Percentiles rank a stretch among this genome's conserved stretches.
Conservation (phyloP, 2,113 vertebrate genomes). For the Oryzias celebensis region DNA sequence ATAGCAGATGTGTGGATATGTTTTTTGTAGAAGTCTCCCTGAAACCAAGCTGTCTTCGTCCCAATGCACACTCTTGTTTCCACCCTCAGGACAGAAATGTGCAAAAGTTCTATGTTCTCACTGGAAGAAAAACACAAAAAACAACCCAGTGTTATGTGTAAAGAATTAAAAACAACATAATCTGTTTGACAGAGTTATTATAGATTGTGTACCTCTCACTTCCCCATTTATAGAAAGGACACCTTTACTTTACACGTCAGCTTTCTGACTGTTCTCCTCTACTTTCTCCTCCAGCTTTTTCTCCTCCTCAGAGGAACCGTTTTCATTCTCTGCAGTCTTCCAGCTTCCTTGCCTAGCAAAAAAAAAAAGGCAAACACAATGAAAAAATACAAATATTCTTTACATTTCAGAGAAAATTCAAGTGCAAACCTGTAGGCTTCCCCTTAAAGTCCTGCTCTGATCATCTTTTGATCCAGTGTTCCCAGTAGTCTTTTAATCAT, state of each 20-base stretch:
- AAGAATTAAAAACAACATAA: neutral
- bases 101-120: conserved; percentile 69
- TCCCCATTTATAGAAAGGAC: conserved; percentile 43
- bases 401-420: too few relatives aligned
- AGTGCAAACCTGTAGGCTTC: too few relatives aligned
- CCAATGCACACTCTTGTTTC: conserved; percentile 47
- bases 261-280: conserved; percentile 95
- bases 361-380: conserved; percentile 1
- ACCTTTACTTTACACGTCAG: conserved; percentile 84
- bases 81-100: conserved; percentile 56
- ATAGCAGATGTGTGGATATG: conserved; percentile 47
- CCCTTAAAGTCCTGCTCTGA: too few relatives aligned
- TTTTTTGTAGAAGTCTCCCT: conserved; percentile 67
- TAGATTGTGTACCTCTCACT: conserved; percentile 52
- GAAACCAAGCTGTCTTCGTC: conserved; percentile 66
- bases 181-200: neutral
- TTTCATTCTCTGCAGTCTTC: conserved; percentile 90
- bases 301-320: conserved; percentile 76
- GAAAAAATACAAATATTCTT: too few relatives aligned
- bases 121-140: conserved; percentile 51
- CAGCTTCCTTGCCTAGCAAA: conserved; percentile 75
- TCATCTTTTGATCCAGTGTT: too few relatives aligned
- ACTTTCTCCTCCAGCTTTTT: conserved; percentile 92
- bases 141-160: conserved; percentile 4
- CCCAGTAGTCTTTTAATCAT: too few relatives aligned